phyloP scores from a whole-genome alignment of 35 echinoderm and acorn worm genomes.

The Apostichopus californicus region DNA sequence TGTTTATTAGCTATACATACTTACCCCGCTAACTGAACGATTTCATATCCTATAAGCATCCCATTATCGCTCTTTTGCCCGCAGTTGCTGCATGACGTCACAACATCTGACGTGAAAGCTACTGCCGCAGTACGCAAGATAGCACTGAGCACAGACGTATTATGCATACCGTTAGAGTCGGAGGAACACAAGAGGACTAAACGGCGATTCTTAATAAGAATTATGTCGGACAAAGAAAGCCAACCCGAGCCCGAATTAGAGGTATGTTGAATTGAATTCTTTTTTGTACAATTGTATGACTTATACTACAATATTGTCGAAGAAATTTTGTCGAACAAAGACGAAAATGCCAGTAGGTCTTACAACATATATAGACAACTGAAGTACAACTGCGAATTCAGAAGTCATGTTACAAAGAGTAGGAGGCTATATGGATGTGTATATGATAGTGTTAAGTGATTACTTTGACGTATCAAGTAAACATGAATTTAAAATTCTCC shows the following conservation, averaged over 20 bases:
- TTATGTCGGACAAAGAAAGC: conserved; percentile 33
- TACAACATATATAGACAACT: no score
- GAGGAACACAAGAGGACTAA: not conserved
- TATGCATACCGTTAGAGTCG: conserved; percentile 30
- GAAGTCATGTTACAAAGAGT: no score
- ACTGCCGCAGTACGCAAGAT: not conserved
- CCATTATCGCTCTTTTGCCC: not conserved
- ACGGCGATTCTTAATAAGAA: conserved; percentile 31
- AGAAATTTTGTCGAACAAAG: no score
- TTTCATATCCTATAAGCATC: no score
- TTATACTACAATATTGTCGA: not conserved
- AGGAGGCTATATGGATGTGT: no score
- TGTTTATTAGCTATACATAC: no score
- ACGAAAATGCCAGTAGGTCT: no score
- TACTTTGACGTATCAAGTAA: no score
- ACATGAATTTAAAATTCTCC: no score
- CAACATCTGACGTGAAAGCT: not conserved
- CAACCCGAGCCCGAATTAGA: not conserved
- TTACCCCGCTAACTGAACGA: no score
- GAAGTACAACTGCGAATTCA: no score
- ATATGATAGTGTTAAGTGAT: no score
- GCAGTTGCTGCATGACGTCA: conserved; percentile 17
- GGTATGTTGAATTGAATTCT: not conserved
- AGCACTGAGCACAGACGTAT: conserved; percentile 17
- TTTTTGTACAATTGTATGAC: not conserved